Percentiles rank a stretch among this genome's conserved stretches.
These are phyloP conservation scores for Antedon mediterranea DNA, from an alignment of 53 echinoderm and acorn worm species.

Conservation along the genomic window DNA sequence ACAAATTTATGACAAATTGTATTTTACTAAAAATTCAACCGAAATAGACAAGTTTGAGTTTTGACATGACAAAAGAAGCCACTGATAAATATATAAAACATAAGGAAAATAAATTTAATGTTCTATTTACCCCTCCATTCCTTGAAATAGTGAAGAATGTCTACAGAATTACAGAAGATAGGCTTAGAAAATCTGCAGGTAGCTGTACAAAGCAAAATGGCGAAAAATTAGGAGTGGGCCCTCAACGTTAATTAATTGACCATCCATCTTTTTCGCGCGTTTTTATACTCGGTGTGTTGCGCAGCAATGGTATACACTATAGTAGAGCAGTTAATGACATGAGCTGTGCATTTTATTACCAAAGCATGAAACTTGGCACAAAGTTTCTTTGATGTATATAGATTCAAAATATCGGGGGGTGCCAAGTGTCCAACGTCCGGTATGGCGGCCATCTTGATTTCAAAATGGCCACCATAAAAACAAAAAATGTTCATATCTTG, in stretches of 20 bases:
- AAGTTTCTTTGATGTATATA: too few relatives aligned
- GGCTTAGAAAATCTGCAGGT: not conserved
- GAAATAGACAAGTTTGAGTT: not conserved
- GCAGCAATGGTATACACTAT: too few relatives aligned
- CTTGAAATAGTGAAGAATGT: not conserved
- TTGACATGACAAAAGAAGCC: not conserved
- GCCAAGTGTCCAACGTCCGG: too few relatives aligned
- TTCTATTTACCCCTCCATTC: not conserved
- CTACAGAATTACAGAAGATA: not conserved
- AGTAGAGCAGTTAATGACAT: too few relatives aligned
- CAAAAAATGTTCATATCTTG: too few relatives aligned
- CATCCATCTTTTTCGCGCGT: not conserved
- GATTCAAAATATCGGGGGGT: too few relatives aligned
- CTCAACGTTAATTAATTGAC: not conserved
- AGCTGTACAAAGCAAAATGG: not conserved
- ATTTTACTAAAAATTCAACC: not conserved
- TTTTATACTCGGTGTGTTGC: too few relatives aligned
- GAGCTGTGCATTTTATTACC: too few relatives aligned
- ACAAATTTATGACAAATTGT: not conserved
- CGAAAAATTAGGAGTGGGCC: not conserved
- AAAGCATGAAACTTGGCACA: too few relatives aligned
- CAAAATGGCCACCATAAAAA: too few relatives aligned
- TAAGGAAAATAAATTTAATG: not conserved
- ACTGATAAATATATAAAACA: not conserved
- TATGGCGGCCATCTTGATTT: too few relatives aligned